Evolutionary conservation across 2,888 invertebrate genomes (phyloP).

Genomic region (Dicyrtomina minuta): DNA sequence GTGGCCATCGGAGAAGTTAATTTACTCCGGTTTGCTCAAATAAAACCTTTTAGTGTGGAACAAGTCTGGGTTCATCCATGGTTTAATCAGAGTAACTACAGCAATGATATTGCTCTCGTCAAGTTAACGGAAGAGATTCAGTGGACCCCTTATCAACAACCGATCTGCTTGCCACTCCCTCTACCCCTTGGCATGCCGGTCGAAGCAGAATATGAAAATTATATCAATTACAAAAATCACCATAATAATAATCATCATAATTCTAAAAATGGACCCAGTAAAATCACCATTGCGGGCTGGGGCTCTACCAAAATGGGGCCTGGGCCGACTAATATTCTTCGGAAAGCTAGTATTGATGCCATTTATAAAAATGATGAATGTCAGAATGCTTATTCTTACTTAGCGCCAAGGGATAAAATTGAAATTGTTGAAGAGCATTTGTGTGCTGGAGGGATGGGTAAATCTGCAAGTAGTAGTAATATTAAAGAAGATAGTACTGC

Average conservation of each 20-base stretch:
- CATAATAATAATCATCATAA: too few relatives aligned
- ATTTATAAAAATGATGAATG: slow-evolving; percentile 16
- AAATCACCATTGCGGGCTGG: slow-evolving; percentile 15
- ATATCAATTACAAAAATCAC: too few relatives aligned
- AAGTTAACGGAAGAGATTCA: slow-evolving; percentile 32
- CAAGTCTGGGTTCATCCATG: slow-evolving; percentile 37
- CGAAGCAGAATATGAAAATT: too few relatives aligned
- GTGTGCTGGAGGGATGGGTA: slow-evolving; percentile 1
- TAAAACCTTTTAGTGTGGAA: slow-evolving; percentile 20
- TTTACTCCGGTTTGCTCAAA: slow-evolving; percentile 29
- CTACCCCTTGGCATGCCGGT: too few relatives aligned
- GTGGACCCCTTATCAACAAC: slow-evolving; percentile 40
- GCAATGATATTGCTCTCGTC: slow-evolving; percentile 39
- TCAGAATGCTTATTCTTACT: neutral
- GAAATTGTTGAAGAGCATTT: neutral
- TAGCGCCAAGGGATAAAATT: too few relatives aligned
- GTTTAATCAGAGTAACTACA: slow-evolving; percentile 16
- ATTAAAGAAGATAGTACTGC: neutral
- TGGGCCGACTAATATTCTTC: neutral
- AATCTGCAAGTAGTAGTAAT: neutral
- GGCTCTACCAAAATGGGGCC: neutral
- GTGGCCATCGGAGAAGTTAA: slow-evolving; percentile 35
- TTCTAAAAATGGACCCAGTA: too few relatives aligned
- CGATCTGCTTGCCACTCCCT: slow-evolving; percentile 33
- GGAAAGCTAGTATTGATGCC: slow-evolving; percentile 1